Evolutionary conservation across 2,888 invertebrate species (phyloP).

Genomic region (Agonopterix subpropinquella): DNA sequence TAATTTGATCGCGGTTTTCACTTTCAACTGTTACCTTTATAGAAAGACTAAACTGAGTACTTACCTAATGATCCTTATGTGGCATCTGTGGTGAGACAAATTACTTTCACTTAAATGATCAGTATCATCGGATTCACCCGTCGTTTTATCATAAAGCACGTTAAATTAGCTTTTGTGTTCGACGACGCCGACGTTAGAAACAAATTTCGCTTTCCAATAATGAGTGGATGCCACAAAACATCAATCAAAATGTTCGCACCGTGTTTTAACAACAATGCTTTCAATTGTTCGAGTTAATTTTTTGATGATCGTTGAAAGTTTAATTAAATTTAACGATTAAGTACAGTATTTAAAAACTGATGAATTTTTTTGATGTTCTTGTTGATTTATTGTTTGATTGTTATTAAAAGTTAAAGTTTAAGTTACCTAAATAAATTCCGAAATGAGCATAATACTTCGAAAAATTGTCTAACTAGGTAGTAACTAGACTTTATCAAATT

Average conservation of each 20-base stretch:
- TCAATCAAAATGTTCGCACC: conserved; percentile 18
- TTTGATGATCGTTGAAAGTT: background rate
- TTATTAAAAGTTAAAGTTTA: too few relatives aligned
- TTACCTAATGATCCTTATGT: background rate
- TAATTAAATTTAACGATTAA: background rate
- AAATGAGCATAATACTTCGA: too few relatives aligned
- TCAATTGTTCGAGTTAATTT: background rate
- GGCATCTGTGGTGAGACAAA: conserved; percentile 31
- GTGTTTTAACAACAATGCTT: background rate
- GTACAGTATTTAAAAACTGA: too few relatives aligned
- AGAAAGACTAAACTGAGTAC: background rate
- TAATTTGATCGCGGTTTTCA: conserved; percentile 9
- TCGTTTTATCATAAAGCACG: conserved; percentile 28
- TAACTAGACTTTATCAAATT: conserved; percentile 20
- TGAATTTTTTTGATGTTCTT: too few relatives aligned
- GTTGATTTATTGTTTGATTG: too few relatives aligned
- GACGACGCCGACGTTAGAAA: conserved; percentile 11
- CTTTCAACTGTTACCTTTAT: conserved; percentile 9
- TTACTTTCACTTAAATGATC: conserved; percentile 45
- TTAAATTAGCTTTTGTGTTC: conserved; percentile 26
- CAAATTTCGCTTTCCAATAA: conserved; percentile 32
- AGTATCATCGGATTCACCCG: conserved; percentile 17
- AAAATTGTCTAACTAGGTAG: too few relatives aligned
- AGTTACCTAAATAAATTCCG: too few relatives aligned
- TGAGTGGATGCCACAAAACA: conserved; percentile 15